Conservation (phyloP, 2,797 vertebrate genomes). For the Centroberyx gerrardi region DNA sequence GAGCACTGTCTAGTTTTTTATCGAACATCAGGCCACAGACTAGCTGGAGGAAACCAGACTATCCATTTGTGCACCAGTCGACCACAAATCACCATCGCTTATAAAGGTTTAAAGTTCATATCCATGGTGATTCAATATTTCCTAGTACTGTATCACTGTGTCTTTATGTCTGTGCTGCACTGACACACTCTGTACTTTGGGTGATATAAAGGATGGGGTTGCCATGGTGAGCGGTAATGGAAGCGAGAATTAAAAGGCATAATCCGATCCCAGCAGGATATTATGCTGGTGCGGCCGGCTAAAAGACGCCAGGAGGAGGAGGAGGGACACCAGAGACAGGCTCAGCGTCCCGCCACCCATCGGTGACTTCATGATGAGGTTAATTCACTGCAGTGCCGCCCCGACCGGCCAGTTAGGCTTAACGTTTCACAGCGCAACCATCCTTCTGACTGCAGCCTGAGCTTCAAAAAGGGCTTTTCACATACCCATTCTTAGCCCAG, state of each 20-base stretch:
- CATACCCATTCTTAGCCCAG: constrained; percentile 19
- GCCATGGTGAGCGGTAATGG: constrained; percentile 61
- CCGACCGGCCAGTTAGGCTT: too few species aligned
- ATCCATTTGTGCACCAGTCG: not conserved
- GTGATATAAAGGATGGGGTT: constrained; percentile 63
- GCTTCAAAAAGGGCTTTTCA: constrained; percentile 1
- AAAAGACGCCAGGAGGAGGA: constrained; percentile 26
- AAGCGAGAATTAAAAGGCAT: constrained; percentile 70
- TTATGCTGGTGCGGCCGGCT: constrained; percentile 40
- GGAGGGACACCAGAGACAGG: constrained; percentile 16
- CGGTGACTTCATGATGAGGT: constrained; percentile 22
- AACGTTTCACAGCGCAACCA: not conserved
- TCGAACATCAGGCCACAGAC: not conserved
- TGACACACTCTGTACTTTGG: not conserved
- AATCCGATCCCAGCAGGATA: constrained; percentile 70
- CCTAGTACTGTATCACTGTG: not conserved
- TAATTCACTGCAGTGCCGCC: constrained; percentile 7
- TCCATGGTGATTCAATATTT: not conserved
- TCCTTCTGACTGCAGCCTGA: not conserved
- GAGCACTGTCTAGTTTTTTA: not conserved
- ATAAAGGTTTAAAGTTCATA: not conserved
- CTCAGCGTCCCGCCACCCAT: constrained; percentile 25
- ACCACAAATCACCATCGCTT: constrained; percentile 1
- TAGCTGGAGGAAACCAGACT: not conserved
- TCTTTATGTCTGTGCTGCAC: constrained; percentile 9